Conservation (phyloP, 2,113 vertebrate genomes). For the Tachycineta bicolor region DNA sequence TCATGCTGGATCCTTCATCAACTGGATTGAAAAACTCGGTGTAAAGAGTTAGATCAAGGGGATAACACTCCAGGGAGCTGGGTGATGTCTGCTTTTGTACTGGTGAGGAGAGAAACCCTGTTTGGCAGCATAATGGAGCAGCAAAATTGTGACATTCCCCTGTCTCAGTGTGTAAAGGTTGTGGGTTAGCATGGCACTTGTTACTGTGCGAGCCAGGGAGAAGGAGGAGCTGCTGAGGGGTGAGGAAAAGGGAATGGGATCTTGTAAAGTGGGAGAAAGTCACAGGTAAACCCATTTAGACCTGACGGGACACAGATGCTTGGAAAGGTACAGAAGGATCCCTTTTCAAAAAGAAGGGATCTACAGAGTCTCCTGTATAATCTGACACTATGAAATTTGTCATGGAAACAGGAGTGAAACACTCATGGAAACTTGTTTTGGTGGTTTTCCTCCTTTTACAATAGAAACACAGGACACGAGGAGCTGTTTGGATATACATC, state of each 20-base stretch:
- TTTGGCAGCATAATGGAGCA: accelerated
- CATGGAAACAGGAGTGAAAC: neutral
- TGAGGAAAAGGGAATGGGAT: neutral
- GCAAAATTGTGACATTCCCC: neutral
- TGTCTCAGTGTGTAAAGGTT: neutral
- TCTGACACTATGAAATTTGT: neutral
- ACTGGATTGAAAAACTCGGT: neutral
- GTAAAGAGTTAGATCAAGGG: neutral
- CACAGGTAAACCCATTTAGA: neutral
- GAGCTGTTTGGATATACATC: neutral
- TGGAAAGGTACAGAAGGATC: neutral
- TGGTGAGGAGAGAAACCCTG: neutral
- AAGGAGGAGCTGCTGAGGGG: neutral
- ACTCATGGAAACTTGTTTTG: no score
- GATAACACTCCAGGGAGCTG: neutral
- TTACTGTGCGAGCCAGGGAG: neutral
- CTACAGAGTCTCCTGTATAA: neutral
- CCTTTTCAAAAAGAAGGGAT: neutral
- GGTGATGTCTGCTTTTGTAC: neutral
- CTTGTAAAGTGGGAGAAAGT: neutral
- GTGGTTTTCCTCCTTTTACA: neutral
- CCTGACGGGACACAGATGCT: neutral
- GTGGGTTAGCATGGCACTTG: neutral
- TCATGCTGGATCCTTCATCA: neutral
- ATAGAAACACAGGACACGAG: neutral